Conservation (phyloP, 2,113 vertebrate genomes). For the Ctenomys sociabilis region DNA sequence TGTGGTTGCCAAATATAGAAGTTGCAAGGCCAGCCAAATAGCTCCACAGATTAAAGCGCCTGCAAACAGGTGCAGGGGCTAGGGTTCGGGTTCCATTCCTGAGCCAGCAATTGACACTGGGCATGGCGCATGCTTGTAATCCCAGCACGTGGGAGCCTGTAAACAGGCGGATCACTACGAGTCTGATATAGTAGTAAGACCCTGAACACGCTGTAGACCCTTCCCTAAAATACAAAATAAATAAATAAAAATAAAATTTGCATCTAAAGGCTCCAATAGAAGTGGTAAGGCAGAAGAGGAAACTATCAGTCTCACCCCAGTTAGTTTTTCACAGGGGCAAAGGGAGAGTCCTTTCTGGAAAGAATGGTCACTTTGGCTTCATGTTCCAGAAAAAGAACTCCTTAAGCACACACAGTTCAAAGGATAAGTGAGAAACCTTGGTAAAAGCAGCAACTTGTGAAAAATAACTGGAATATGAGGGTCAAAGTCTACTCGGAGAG, state of each 20-base stretch:
- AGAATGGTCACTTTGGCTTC: neutral
- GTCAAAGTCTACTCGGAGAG: neutral
- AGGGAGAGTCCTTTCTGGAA: neutral
- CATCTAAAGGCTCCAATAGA: neutral
- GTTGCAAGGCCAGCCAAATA: too few relatives aligned
- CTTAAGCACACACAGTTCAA: neutral
- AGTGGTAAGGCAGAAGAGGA: neutral
- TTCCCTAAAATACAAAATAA: too few relatives aligned
- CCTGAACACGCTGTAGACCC: too few relatives aligned
- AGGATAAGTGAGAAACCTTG: neutral
- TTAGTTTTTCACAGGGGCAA: neutral
- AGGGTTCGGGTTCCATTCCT: too few relatives aligned
- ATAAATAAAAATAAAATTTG: neutral
- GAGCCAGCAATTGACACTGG: too few relatives aligned
- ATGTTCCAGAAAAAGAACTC: neutral
- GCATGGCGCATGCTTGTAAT: too few relatives aligned
- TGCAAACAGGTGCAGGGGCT: too few relatives aligned
- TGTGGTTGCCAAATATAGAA: neutral
- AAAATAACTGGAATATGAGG: neutral
- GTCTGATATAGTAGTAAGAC: too few relatives aligned
- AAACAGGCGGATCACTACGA: too few relatives aligned
- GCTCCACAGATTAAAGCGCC: too few relatives aligned
- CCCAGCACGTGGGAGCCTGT: too few relatives aligned
- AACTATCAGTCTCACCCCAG: neutral
- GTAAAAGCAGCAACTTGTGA: neutral